Base-by-base conservation (phyloP, 2,113 vertebrate species). In the Macquaria ambigua region DNA sequence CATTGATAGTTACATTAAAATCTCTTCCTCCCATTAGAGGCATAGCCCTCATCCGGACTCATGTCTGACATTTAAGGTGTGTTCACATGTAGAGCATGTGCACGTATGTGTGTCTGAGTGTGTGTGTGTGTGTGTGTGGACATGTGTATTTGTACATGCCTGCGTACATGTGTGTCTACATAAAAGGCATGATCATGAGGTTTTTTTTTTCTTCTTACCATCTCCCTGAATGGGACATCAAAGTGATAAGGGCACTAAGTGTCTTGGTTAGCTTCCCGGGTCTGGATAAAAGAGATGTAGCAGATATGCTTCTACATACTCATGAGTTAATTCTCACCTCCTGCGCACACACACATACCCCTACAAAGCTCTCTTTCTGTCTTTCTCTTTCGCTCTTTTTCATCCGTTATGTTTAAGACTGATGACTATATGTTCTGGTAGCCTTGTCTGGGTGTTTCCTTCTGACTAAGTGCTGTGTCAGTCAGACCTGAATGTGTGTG, bases 1-100 rank as follows among this genome's bases (percentile, higher is more conserved):
- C 93, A 93, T 93, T 94, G 93, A 94, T 93, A 95, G 92, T 96
- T 95, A 93, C 95, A 96, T 96, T 96, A 96, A 95, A 95, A 92
- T 94, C 88, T 89, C 89, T 93, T 90, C 90, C 89, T 84, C 90
- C 96, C 96, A 96, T 96, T 96, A 96, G 94, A 94, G 92, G 87
- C 82, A 73, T 28, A 88, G 85, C 63, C 90, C 92, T 90, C 93
- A 93, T 93, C 93, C 88, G 93, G 90, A 94, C 90, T 89, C 71
- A 70, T 8, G 77, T 88, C 86, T 87, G 93, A 92, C 86, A 86
- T 94, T 93, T 92, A 92, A 94, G 88, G 89, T 89, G 94, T 93
- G 93, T 93, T 92, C 87, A 74, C 85, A 91, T 92, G 90, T 90
- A 58, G 58, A 70, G 78, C 43, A 74, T 79, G 74, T 84, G 75